Conservation (phyloP, 2,113 vertebrate genomes). For the Odocoileus hemionus region DNA sequence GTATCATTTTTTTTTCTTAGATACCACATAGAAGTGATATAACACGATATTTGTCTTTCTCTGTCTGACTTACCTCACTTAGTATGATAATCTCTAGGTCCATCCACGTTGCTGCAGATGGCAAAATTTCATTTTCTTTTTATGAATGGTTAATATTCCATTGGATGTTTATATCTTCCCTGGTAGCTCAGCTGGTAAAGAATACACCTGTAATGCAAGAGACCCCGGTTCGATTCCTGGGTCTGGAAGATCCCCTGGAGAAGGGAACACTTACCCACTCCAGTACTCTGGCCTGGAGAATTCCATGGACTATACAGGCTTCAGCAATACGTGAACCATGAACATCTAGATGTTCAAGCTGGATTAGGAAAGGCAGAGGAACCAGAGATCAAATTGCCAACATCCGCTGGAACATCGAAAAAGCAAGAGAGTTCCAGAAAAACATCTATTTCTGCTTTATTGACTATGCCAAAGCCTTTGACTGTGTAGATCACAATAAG, state of each 20-base stretch:
- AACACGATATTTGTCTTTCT: not conserved
- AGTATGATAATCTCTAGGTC: not conserved
- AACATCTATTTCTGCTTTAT: too few relatives aligned
- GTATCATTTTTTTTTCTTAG: not conserved
- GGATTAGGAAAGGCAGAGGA: too few relatives aligned
- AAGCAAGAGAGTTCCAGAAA: too few relatives aligned
- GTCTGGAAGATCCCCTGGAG: not conserved
- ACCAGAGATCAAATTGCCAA: too few relatives aligned
- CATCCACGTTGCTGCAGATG: not conserved
- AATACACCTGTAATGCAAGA: not conserved
- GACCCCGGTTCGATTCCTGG: not conserved
- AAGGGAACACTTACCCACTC: not conserved
- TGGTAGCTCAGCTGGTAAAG: not conserved
- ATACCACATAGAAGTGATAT: not conserved
- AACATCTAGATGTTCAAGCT: too few relatives aligned
- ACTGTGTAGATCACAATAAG: too few relatives aligned
- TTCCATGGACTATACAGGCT: not conserved
- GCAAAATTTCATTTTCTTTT: not conserved
- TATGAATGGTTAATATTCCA: not conserved
- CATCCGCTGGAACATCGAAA: too few relatives aligned
- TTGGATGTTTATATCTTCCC: not conserved
- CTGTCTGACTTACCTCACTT: not conserved
- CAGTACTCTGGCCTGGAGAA: not conserved
- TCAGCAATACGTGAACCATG: too few relatives aligned
- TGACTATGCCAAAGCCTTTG: too few relatives aligned